Base-by-base conservation (phyloP, 2,888 invertebrate species). In the Craniophora ligustri region DNA sequence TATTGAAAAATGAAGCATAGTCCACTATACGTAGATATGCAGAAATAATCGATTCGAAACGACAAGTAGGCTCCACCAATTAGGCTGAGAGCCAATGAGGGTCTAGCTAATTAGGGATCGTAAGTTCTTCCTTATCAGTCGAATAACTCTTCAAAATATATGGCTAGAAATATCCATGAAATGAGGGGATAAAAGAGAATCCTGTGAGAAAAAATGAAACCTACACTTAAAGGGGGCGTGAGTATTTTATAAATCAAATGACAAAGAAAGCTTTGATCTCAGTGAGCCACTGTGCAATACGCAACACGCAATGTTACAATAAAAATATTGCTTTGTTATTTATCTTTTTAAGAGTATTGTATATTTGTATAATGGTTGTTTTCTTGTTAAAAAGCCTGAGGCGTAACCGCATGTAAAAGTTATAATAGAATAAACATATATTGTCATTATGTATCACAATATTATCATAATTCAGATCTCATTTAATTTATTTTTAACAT, bases 191-290 rank as follows among this genome's bases (percentile, higher is more conserved):
- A 42, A 32, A 39, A 55, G 31, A 39, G 38, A 61, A 60, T 58
- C 30, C 50, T 56, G 19, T 35, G 38, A n/a, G 32, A 32, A 44
- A 55, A 36, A 41, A 16, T 32, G 36, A 42, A 21, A 46, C 23
- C 39, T 18, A 44, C 64, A 54, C 58, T 70, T 66, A 44, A 54
- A 53, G 51, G 26, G 39, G 32, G 32, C 34, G 21, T 36, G 35
- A 56, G 47, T 48, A 61, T 67, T 74, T 73, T 56, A 73, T 51
- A 71, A 71, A 74, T 74, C 62, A 66, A 61, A 62, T 70, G 71
- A 70, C 58, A 61, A 70, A 66, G 60, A 56, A 72, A 55, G 51
- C 70, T 74, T 71, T 71, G 70, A 71, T 74, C 58, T 71, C 19
- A 10, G 15, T 38, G 32, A 45, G 35, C 55, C 45, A 73, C 18